phyloP scores from a whole-genome alignment of 2,797 vertebrate species.

The Brachymystax lenok region DNA sequence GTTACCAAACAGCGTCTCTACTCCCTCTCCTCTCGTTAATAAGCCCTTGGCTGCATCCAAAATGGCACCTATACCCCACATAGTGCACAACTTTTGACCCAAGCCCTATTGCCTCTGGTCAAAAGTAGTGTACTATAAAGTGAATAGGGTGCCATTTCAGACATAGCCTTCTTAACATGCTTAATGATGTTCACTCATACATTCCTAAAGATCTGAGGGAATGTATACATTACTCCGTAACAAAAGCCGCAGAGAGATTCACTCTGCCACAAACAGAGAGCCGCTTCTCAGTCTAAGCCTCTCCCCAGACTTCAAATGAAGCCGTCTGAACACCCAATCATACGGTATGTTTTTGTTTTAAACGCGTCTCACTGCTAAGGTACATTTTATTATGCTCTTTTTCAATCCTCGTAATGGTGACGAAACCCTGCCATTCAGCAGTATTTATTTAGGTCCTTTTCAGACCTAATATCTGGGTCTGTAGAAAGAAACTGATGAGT shows the following conservation, averaged over 20 bases:
- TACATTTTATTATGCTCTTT: slow-evolving; percentile 16
- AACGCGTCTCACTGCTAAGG: background rate
- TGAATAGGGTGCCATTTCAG: background rate
- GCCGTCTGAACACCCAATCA: slow-evolving; percentile 4
- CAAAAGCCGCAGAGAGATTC: background rate
- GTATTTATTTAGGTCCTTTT: slow-evolving; percentile 33
- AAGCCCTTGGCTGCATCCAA: background rate
- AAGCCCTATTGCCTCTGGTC: background rate
- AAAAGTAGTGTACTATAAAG: background rate
- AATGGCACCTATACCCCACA: background rate
- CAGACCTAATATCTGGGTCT: slow-evolving; percentile 33
- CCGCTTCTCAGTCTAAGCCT: background rate
- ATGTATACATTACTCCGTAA: background rate
- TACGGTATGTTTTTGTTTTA: background rate
- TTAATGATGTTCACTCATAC: background rate
- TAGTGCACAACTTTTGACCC: background rate
- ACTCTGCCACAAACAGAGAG: background rate
- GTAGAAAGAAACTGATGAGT: slow-evolving; percentile 40
- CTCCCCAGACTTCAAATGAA: slow-evolving; percentile 22
- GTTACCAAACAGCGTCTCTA: background rate
- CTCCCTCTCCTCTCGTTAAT: background rate
- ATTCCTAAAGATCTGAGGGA: slow-evolving; percentile 13
- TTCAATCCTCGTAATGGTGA: slow-evolving; percentile 13
- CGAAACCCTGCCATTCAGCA: slow-evolving; percentile 21
- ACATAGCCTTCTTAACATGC: background rate